A percentile compares a stretch with the other conserved stretches of the same genome.
These are phyloP conservation scores for Spodoptera exigua DNA, from an alignment of 2,888 invertebrate species.

Conservation along the genomic window DNA sequence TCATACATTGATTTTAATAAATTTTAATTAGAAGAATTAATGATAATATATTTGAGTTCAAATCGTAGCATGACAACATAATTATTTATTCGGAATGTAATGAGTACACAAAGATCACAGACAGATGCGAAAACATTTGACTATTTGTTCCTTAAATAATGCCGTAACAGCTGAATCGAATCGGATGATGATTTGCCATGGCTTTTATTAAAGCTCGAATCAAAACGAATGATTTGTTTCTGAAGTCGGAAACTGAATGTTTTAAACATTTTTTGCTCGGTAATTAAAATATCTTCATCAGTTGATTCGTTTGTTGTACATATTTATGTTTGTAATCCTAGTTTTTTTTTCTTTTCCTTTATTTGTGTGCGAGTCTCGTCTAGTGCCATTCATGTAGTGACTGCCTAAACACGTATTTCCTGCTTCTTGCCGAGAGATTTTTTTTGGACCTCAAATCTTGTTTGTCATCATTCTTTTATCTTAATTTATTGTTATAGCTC, in stretches of 20 bases:
- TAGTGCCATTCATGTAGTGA: slow-evolving; percentile 46
- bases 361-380: slow-evolving; percentile 21
- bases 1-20: slow-evolving; percentile 11
- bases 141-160: slow-evolving; percentile 9
- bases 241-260: slow-evolving; percentile 9
- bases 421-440: slow-evolving; percentile 35
- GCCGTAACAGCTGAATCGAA: slow-evolving; percentile 34
- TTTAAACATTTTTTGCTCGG: slow-evolving; percentile 15
- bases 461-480: slow-evolving; percentile 40
- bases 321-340: slow-evolving; percentile 10
- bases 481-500: slow-evolving; percentile 24
- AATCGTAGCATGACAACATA: slow-evolving; percentile 5
- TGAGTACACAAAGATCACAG: slow-evolving; percentile 16
- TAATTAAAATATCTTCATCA: slow-evolving; percentile 3
- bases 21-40: slow-evolving; percentile 18
- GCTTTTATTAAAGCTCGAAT: slow-evolving; percentile 18
- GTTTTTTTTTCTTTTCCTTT: slow-evolving; percentile 20
- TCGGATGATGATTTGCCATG: slow-evolving; percentile 27
- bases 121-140: slow-evolving; percentile 20
- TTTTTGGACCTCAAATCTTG: slow-evolving; percentile 42
- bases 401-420: slow-evolving; percentile 51
- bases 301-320: slow-evolving; percentile 3
- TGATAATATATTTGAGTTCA: slow-evolving; percentile 14
- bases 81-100: slow-evolving; percentile 14
- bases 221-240: slow-evolving; percentile 15